Evolutionary conservation across 1,140 invertebrate genomes (phyloP).

Genomic region (Trachymyrmex cornetzi): DNA sequence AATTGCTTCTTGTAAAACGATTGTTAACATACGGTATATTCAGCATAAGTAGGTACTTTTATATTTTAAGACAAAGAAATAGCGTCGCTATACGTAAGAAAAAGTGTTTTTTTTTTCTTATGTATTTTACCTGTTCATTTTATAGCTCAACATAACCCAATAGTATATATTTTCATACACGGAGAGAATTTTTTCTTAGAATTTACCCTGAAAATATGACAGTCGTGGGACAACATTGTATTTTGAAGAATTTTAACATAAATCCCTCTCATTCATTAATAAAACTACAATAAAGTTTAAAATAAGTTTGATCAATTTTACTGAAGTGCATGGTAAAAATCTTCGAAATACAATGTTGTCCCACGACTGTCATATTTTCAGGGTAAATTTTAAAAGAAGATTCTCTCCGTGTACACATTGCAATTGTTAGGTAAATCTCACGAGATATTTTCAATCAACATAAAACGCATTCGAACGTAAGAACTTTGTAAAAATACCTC

Average conservation of each 20-base stretch:
- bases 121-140: neutral
- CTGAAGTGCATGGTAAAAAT: no score
- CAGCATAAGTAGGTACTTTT: neutral
- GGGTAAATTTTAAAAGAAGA: no score
- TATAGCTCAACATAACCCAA: neutral
- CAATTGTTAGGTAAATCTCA: neutral
- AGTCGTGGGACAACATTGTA: no score
- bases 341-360: no score
- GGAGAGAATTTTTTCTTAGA: no score
- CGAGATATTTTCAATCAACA: neutral
- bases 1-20: neutral
- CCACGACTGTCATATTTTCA: no score
- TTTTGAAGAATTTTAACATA: no score
- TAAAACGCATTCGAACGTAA: neutral
- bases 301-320: no score
- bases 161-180: neutral
- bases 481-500: conserved; percentile 1
- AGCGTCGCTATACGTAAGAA: neutral
- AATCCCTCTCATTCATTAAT: no score
- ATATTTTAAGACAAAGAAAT: conserved; percentile 10
- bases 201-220: no score
- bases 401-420: no score
- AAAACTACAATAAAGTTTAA: no score
- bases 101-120: conserved; percentile 1
- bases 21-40: conserved; percentile 9